A percentile compares a stretch with the other conserved stretches of the same genome.
These are phyloP conservation scores for Chelonoidis abingdonii DNA, from an alignment of 2,113 vertebrate species.

Conservation along the genomic window DNA sequence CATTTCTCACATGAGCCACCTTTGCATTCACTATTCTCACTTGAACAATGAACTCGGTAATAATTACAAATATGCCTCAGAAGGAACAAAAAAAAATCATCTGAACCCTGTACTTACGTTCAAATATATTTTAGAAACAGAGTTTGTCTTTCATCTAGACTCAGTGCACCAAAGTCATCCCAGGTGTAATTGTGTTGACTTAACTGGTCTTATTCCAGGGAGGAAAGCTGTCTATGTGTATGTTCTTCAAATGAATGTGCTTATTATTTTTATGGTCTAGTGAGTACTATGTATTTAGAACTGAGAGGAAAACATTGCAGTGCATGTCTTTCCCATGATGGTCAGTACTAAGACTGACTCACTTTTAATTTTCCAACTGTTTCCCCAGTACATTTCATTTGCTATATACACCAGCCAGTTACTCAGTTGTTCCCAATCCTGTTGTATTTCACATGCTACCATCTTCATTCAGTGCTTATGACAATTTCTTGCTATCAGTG, in stretches of 20 bases:
- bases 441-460: not conserved
- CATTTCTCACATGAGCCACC: not conserved
- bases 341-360: not conserved
- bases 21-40: not conserved
- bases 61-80: not conserved
- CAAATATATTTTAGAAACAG: not conserved
- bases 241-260: not conserved
- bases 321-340: not conserved
- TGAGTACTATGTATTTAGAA: not conserved
- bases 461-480: not conserved
- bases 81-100: not conserved
- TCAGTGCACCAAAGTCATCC: not conserved
- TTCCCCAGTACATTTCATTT: not conserved
- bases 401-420: not conserved
- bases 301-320: not conserved
- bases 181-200: not conserved
- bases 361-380: not conserved
- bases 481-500: not conserved
- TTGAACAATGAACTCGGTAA: not conserved
- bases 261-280: not conserved
- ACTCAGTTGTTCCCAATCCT: not conserved
- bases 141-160: not conserved
- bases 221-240: not conserved
- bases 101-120: not conserved
- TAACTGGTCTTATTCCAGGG: not conserved